Evolutionary conservation across 2,888 invertebrate species (phyloP), one percentile per base, ranked within the genome.

Genomic region (Bugula neritina): DNA sequence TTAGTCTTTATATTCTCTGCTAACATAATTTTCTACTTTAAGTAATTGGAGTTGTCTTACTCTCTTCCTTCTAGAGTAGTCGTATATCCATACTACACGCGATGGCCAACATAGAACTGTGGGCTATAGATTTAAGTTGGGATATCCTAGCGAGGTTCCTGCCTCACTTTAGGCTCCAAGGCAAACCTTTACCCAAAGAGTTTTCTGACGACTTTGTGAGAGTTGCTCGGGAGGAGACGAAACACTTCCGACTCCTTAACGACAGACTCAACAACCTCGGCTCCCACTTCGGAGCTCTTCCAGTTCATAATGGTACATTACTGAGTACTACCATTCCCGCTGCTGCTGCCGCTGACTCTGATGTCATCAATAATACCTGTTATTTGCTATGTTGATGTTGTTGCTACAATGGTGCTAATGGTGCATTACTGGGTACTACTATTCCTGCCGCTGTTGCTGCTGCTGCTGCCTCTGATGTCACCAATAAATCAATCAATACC

Each of bases 111-210:
- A 76, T 76, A 57, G 76, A 76, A 63, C 75, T 74, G 54, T 76
- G 76, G 76, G 76, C 76, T 23, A 73, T 76, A 35, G 75, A 76
- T 69, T 69, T 76, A 21, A 73, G 74, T 1, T 76, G 76, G 75
- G 75, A 75, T 31, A 74, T 75, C 17, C 69, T 75, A n/a, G 72
- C 73, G 21, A 70, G 75, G 35, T 75, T 75, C 71, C 29, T 63
- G 31, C 63, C 63, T 13, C 63, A 63, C 63, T 63, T 55, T 3
- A 69, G 54, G 25, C 43, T 71, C 21, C 35, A 71, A 3, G 72
- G 71, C 27, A 58, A 73, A 10, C 31, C 23, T 31, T 71, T 75
- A 21, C 75, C 75, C 1, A 74, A 71, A 43, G 74, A 73, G 55
- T 76, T 75, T 71, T 74, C 74, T 71, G 74, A 74, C 63, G 76